Percentiles rank a stretch among this genome's conserved stretches.
Conservation (phyloP, 1,140 invertebrate genomes). For the Glossosoma conforme region DNA sequence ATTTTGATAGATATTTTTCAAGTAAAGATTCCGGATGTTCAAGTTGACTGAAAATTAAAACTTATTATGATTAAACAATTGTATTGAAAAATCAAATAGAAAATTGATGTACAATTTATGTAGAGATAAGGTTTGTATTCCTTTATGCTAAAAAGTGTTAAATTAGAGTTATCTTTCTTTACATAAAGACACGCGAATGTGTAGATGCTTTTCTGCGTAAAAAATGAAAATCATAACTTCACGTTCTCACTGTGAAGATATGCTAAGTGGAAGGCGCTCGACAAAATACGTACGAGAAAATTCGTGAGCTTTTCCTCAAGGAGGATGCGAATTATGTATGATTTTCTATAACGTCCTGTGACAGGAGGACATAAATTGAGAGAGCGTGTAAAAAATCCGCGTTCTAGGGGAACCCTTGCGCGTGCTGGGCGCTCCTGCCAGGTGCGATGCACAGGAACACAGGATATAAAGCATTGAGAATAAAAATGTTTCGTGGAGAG, state of each 20-base stretch:
- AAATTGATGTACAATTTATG: too few relatives aligned
- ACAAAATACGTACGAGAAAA: background rate
- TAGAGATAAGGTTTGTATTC: too few relatives aligned
- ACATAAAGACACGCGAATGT: too few relatives aligned
- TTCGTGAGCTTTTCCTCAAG: background rate
- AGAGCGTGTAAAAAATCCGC: slow-evolving; percentile 25
- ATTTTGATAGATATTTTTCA: too few relatives aligned
- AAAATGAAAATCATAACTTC: slow-evolving; percentile 4
- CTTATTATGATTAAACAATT: too few relatives aligned
- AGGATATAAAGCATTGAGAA: slow-evolving; percentile 22
- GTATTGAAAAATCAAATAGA: too few relatives aligned
- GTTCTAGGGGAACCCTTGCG: slow-evolving; percentile 10
- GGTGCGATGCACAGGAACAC: too few relatives aligned
- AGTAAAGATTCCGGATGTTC: too few relatives aligned
- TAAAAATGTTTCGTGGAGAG: slow-evolving; percentile 18
- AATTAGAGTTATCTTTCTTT: too few relatives aligned
- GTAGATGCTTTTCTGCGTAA: background rate
- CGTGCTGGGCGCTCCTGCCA: too few relatives aligned
- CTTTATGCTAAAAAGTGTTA: too few relatives aligned
- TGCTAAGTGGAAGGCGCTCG: slow-evolving; percentile 7
- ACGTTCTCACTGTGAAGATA: background rate
- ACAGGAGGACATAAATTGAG: slow-evolving; percentile 29
- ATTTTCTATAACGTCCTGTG: slow-evolving; percentile 32
- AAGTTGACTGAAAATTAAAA: too few relatives aligned
- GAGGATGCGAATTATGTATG: slow-evolving; percentile 30